Evolutionary conservation across 2,888 invertebrate genomes (phyloP), one percentile per base, ranked within the genome.

Genomic region (Branchellion lobata): DNA sequence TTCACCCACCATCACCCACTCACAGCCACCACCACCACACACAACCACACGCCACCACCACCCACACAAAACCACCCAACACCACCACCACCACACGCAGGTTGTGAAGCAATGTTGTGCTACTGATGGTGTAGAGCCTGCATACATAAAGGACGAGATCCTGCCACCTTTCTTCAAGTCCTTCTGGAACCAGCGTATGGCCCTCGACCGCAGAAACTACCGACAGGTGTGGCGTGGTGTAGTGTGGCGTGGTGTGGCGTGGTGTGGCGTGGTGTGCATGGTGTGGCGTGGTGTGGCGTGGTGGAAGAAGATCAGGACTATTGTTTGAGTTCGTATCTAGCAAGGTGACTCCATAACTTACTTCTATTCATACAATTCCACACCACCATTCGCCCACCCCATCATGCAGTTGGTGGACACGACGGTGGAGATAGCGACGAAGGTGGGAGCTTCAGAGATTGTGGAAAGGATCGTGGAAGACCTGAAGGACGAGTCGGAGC

Each of bases 121-220:
- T 14, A 99, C 99, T 0, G 99, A 99, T 88, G 99, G 99, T 92
- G 99, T 99, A 77, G 99, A 99, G 88, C 92, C 99, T 0, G 95
- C 96, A 86, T 99, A 99, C 86, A 99, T 99, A 84, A 97, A 98
- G 89, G 97, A 98, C 85, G 99, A 99, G 87, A 99, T 99, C 84
- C 89, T 98, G 84, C 97, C 97, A 0, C 96, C 96, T 85, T 98
- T 97, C 89, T 98, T 98, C 90, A 96, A 96, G 88, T 95, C 97
- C 88, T 99, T 99, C 89, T 99, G 99, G 99, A 99, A 99, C 87
- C 99, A 99, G 87, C 91, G 99, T 83, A 99, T 99, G 99, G 99
- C 99, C 0, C 89, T 99, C 81, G 99, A 99, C 88, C 91, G 98
- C 76, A 91, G 99, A 81, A 99, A 99, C 88, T 99, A 99, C 87